phyloP scores from a whole-genome alignment of 2,888 invertebrate species.

The Panzeria rudis region DNA sequence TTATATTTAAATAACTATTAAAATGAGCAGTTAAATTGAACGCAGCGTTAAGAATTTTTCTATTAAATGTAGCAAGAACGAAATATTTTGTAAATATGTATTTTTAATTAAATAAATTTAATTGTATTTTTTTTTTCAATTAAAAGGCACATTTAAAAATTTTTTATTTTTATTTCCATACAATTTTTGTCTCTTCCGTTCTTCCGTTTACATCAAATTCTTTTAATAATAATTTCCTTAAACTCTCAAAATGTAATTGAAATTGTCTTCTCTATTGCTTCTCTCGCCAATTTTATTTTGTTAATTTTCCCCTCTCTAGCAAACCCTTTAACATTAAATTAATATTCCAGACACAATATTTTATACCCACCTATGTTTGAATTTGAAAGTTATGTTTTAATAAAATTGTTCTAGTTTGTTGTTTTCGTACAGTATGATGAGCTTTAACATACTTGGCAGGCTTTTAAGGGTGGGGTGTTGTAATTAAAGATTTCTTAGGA shows the following conservation, averaged over 20 bases:
- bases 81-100: too few species aligned
- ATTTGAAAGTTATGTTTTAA: neutral
- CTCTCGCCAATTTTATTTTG: neutral
- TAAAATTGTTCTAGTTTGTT: conserved; percentile 11
- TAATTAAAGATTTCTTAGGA: conserved; percentile 6
- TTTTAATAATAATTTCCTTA: neutral
- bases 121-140: neutral
- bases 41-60: too few species aligned
- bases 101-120: too few species aligned
- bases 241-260: neutral
- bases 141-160: neutral
- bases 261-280: neutral
- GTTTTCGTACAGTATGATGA: neutral
- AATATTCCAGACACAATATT: conserved; percentile 20
- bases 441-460: neutral
- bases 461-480: neutral
- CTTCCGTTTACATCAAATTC: neutral
- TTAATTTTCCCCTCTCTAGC: neutral
- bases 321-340: neutral
- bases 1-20: too few species aligned
- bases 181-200: neutral
- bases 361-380: neutral
- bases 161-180: too few species aligned
- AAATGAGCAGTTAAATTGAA: too few species aligned
- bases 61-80: too few species aligned